Conservation (phyloP, 2,113 vertebrate genomes). For the Tachysurus vachellii region DNA sequence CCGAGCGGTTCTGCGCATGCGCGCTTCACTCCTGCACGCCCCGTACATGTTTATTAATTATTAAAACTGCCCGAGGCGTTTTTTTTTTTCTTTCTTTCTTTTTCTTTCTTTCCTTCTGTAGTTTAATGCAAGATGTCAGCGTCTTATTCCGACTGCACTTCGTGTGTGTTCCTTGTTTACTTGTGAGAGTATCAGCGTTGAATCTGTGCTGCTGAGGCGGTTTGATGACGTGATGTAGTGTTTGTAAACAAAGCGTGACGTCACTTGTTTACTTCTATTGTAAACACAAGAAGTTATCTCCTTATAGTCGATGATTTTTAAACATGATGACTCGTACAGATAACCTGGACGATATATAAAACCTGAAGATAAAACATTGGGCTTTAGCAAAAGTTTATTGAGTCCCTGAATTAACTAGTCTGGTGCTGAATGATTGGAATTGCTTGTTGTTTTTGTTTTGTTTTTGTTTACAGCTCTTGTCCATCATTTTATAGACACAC, state of each 20-base stretch:
- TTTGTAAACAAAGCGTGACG: slow-evolving; percentile 19
- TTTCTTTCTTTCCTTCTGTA: no score
- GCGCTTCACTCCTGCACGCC: neutral
- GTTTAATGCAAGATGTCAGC: no score
- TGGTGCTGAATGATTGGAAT: neutral
- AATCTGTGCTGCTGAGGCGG: neutral
- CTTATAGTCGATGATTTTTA: neutral
- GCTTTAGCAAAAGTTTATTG: neutral
- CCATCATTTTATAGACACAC: neutral
- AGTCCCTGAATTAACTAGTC: neutral
- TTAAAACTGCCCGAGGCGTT: neutral
- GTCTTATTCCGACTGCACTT: no score
- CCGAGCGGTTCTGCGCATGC: neutral
- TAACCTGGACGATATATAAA: neutral
- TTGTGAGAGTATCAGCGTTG: neutral
- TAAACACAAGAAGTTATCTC: neutral
- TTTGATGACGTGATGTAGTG: neutral
- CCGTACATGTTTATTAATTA: neutral
- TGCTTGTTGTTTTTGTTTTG: neutral
- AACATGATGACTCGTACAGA: neutral
- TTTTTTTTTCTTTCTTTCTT: no score
- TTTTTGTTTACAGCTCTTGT: neutral
- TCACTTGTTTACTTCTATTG: neutral
- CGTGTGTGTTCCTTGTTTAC: no score
- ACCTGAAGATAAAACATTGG: neutral